These are phyloP conservation scores for Setophaga coronata DNA, from an alignment of 2,113 vertebrate genomes.

Conservation along the genomic window DNA sequence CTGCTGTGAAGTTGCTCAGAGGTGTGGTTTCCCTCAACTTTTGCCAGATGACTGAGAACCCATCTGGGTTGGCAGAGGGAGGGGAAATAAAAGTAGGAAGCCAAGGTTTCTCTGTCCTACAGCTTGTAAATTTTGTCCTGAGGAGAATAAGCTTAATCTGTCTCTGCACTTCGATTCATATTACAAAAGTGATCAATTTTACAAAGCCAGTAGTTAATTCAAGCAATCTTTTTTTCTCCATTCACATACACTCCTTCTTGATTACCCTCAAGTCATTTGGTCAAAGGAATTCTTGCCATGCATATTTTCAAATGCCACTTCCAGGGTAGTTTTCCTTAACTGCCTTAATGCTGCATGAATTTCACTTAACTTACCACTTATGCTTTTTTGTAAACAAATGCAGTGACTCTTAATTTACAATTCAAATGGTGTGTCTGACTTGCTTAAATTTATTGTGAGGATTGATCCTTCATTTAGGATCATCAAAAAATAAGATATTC, in stretches of 20 bases:
- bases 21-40: constrained; percentile 32
- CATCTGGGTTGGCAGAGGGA: background rate
- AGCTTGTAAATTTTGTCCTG: background rate
- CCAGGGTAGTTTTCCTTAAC: background rate
- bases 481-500: background rate
- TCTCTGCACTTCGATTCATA: background rate
- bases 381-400: background rate
- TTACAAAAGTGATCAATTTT: background rate
- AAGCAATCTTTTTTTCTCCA: background rate
- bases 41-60: constrained; percentile 21
- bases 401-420: background rate
- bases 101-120: background rate
- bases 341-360: background rate
- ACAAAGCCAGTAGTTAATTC: background rate
- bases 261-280: background rate
- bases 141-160: background rate
- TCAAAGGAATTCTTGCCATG: background rate
- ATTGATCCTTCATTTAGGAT: background rate
- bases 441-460: background rate
- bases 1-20: background rate
- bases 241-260: background rate
- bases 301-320: background rate
- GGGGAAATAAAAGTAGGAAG: background rate
- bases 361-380: background rate
- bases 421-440: background rate